Conservation (phyloP, 2,797 vertebrate species). For the Tadarida brasiliensis region DNA sequence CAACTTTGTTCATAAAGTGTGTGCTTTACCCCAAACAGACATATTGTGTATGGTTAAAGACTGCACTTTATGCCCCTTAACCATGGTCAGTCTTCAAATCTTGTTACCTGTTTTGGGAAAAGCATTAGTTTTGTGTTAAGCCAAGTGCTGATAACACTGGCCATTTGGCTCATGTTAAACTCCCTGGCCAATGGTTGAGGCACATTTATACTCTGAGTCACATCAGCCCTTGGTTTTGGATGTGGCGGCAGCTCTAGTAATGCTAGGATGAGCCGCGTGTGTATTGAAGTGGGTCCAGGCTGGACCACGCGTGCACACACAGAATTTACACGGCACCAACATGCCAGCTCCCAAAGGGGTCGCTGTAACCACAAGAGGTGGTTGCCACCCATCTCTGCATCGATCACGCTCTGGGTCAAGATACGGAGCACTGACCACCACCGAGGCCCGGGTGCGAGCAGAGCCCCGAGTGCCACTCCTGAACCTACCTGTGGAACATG, state of each 20-base stretch:
- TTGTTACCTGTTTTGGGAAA: background rate
- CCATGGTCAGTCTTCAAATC: background rate
- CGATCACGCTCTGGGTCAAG: background rate
- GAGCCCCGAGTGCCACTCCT: accelerated
- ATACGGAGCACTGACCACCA: background rate
- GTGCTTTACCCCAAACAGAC: background rate
- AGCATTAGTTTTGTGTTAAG: background rate
- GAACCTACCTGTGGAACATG: background rate
- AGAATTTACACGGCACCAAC: background rate
- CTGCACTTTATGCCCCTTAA: background rate
- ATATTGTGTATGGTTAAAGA: background rate
- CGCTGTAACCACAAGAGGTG: background rate
- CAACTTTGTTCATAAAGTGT: background rate
- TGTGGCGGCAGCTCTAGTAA: background rate
- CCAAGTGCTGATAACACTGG: background rate
- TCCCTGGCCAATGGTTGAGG: background rate
- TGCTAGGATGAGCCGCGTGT: background rate
- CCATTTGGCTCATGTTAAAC: background rate
- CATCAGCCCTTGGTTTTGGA: background rate
- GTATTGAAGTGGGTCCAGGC: background rate
- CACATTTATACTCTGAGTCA: background rate
- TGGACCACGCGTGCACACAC: too few relatives aligned
- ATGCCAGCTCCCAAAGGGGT: background rate
- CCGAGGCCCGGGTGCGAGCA: accelerated
- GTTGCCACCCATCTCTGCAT: background rate